Base-by-base conservation (phyloP, 2,113 vertebrate species). In the Odontophorus gujanensis region DNA sequence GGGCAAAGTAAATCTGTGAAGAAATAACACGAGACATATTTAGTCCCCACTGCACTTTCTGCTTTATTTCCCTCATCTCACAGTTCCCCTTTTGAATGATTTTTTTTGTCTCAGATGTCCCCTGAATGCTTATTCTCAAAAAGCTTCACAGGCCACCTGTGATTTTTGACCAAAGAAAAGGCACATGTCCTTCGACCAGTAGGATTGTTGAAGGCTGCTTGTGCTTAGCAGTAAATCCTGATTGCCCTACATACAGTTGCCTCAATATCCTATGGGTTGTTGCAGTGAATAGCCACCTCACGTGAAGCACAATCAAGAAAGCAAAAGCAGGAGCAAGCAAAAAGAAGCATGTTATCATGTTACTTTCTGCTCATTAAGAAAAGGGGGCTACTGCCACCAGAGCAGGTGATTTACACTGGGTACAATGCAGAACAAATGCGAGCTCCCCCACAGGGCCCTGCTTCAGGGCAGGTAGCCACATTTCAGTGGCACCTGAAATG, bases 1-100 rank as follows among this genome's bases (percentile, higher is more conserved):
- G 98, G 22, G 98, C 98, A 97, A 99, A 99, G 92, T 99, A 99
- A 43, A 99, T 97, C 99, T 99, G 89, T 57, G 67, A 95, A 97
- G 62, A 96, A 81, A 97, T 87, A 67, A 87, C 1, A 93, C 40
- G 36, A 67, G 14, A 13, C 32, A 13, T 45, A 45, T 68, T 81
- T 84, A 92, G 68, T 81, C 74, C 20, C 47, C 38, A 36, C 77
- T 25, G 74, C 51, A 62, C 58, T 91, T 94, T 74, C 42, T 51
- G 21, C 26, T 76, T 83, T 32, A 10, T 40, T 80, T 96, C 47
- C 59, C 50, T 72, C 36, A 36, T 67, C 63, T 81, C 43, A 36
- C 20, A 58, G 28, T 36, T 91, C 38, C 51, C 71, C 7, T 89
- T 72, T 18, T 30, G 25, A 71, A 83, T 45, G 24, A 74, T 34